These are phyloP conservation scores for Papilio machaon DNA, from an alignment of 1,140 invertebrate species.

Conservation along the genomic window DNA sequence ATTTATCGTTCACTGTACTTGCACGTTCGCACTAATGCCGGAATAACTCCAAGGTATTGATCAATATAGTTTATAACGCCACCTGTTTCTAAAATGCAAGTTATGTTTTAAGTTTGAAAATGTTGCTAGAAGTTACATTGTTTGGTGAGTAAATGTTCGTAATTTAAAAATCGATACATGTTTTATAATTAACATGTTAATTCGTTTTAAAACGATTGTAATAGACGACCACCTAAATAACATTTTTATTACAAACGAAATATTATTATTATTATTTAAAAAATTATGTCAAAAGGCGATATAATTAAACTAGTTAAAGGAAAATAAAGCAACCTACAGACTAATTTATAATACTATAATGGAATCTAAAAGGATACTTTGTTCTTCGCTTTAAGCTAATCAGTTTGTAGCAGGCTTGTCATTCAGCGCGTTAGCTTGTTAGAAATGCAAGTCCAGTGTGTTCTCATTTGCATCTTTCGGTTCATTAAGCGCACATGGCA, in stretches of 20 bases:
- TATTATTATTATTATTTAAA: too few species aligned
- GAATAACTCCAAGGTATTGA: constrained; percentile 19
- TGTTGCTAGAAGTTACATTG: not conserved
- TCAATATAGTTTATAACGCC: constrained; percentile 9
- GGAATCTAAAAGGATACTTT: not conserved
- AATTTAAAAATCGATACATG: not conserved
- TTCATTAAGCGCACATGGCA: constrained; percentile 2
- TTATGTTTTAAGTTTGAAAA: not conserved
- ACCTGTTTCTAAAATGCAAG: not conserved
- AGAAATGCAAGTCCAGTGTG: not conserved
- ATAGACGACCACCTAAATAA: not conserved
- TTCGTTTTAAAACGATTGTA: not conserved
- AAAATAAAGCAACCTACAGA: not conserved
- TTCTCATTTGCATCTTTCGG: constrained; percentile 14
- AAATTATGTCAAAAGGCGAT: too few species aligned
- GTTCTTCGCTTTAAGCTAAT: not conserved
- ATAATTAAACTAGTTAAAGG: too few species aligned
- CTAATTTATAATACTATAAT: not conserved
- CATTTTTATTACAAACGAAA: not conserved
- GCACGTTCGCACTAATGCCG: constrained; percentile 28
- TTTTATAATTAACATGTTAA: not conserved
- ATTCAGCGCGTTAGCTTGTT: not conserved
- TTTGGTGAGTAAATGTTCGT: not conserved
- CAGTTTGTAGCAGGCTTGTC: constrained; percentile 4
- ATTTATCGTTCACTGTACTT: constrained; percentile 48